These are phyloP conservation scores for Globodera rostochiensis DNA, from an alignment of 1,140 invertebrate species.

Conservation along the genomic window DNA sequence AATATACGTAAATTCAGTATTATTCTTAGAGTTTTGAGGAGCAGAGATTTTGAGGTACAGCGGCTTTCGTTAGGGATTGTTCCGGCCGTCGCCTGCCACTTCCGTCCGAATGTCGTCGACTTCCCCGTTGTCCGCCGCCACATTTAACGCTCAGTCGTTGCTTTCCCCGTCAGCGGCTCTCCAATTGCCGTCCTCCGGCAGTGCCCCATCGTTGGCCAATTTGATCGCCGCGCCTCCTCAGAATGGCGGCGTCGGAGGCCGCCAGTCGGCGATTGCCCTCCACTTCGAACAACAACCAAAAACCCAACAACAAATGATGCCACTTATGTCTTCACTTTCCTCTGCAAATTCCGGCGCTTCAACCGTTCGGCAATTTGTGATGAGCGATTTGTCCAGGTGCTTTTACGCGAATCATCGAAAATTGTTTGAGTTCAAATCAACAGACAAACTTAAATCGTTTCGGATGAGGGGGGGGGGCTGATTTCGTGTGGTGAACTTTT, in stretches of 20 bases:
- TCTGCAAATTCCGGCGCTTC: conserved; percentile 4
- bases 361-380: conserved; percentile 7
- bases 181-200: neutral
- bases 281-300: conserved; percentile 11
- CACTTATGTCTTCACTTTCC: conserved; percentile 8
- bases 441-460: too few relatives aligned
- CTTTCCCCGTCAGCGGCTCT: conserved; percentile 1
- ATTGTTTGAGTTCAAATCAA: neutral
- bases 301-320: neutral
- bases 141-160: conserved; percentile 4
- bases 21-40: neutral
- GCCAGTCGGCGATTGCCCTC: conserved; percentile 7
- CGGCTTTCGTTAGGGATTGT: neutral
- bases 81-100: neutral
- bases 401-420: neutral
- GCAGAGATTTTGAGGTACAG: neutral
- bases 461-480: too few relatives aligned
- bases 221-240: neutral
- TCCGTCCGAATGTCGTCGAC: neutral
- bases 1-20: too few relatives aligned
- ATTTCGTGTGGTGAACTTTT: neutral
- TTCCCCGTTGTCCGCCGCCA: neutral
- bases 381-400: conserved; percentile 28
- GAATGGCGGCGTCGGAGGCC: neutral
- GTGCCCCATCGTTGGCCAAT: conserved; percentile 12